These are phyloP conservation scores for Chrysomallon squamiferum DNA, from an alignment of 1,140 invertebrate genomes.

Conservation along the genomic window DNA sequence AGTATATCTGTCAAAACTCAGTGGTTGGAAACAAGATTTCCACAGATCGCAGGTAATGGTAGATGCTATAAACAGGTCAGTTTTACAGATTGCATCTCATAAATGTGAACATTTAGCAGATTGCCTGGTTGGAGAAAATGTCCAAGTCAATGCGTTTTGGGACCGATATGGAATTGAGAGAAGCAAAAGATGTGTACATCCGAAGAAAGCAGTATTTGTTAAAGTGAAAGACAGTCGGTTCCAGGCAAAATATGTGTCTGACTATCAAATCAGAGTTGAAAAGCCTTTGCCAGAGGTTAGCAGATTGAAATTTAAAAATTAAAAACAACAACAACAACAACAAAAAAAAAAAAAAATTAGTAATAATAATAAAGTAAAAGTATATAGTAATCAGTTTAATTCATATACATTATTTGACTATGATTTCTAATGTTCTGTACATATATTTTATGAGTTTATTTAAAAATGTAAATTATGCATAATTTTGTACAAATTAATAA, in stretches of 20 bases:
- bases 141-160: conserved; percentile 43
- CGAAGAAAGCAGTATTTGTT: conserved; percentile 2
- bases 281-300: conserved; percentile 39
- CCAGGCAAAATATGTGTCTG: conserved; percentile 16
- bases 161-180: conserved; percentile 26
- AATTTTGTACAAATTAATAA: too few relatives aligned
- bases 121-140: conserved; percentile 40
- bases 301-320: too few relatives aligned
- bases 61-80: conserved; percentile 10
- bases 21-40: background rate
- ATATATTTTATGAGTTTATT: too few relatives aligned
- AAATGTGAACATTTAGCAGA: conserved; percentile 32
- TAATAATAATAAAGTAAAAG: too few relatives aligned
- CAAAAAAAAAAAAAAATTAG: too few relatives aligned
- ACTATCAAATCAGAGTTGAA: conserved; percentile 30
- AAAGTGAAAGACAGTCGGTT: background rate
- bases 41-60: conserved; percentile 11
- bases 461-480: too few relatives aligned
- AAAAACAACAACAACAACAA: too few relatives aligned
- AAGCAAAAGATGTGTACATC: conserved; percentile 4
- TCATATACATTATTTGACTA: too few relatives aligned
- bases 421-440: too few relatives aligned
- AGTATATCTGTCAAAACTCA: conserved; percentile 1
- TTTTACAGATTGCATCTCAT: conserved; percentile 20
- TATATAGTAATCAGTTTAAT: too few relatives aligned